Conservation (phyloP, 2,797 vertebrate genomes). For the Pseudochromis fuscus region DNA sequence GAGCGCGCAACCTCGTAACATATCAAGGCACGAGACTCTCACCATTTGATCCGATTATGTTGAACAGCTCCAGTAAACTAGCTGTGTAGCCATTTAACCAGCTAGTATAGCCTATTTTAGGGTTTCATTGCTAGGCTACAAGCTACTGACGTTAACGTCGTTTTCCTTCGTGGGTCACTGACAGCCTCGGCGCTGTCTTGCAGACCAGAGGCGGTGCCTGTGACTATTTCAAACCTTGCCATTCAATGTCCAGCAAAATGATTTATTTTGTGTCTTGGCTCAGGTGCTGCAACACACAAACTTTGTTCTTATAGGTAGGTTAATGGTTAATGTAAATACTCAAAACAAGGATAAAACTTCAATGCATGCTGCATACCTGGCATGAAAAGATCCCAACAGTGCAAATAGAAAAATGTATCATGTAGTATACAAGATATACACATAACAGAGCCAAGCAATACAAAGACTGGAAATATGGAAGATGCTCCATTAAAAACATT, state of each 20-base stretch:
- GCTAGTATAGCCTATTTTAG: slow-evolving; percentile 29
- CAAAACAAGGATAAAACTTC: no score
- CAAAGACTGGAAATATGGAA: background rate
- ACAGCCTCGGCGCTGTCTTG: slow-evolving; percentile 56
- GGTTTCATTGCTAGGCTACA: slow-evolving; percentile 64
- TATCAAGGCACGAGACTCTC: slow-evolving; percentile 12
- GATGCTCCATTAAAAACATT: no score
- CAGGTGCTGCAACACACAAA: background rate
- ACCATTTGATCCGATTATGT: slow-evolving; percentile 73
- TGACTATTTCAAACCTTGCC: background rate
- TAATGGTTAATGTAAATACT: no score
- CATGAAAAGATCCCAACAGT: no score
- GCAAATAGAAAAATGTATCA: no score
- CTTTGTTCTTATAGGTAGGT: no score
- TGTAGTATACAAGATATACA: no score
- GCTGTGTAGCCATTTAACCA: background rate
- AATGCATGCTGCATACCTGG: no score
- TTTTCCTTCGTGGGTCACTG: background rate
- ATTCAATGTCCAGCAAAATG: no score
- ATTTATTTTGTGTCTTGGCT: background rate
- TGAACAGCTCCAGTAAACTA: slow-evolving; percentile 20
- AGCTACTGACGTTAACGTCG: slow-evolving; percentile 63
- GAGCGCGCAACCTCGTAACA: background rate
- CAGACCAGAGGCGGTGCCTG: slow-evolving; percentile 52
- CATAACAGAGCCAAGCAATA: no score